A percentile compares a stretch with the other conserved stretches of the same genome.
Conservation (phyloP, 2,113 vertebrate species). For the Prochilodus magdalenae region DNA sequence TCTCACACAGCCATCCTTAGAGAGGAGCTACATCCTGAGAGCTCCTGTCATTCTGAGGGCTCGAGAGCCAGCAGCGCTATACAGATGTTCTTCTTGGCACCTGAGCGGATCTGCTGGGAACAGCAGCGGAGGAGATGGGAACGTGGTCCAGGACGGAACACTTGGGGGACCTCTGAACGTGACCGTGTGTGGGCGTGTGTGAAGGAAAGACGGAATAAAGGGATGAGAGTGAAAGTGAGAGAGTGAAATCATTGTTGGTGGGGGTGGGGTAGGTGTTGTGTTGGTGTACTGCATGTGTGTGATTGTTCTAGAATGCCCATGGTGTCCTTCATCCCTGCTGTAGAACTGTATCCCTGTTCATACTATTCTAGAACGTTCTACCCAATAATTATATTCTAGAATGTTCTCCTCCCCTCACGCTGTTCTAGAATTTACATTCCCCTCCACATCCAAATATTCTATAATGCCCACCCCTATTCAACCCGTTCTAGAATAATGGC, state of each 20-base stretch:
- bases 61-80: slow-evolving; percentile 57
- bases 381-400: too few relatives aligned
- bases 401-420: background rate
- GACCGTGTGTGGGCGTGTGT: slow-evolving; percentile 21
- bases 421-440: background rate
- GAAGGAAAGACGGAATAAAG: slow-evolving; percentile 45
- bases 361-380: too few relatives aligned
- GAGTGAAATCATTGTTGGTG: background rate
- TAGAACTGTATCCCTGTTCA: too few relatives aligned
- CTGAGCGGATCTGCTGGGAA: slow-evolving; percentile 74
- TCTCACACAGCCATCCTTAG: slow-evolving; percentile 27
- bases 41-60: slow-evolving; percentile 38
- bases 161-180: slow-evolving; percentile 47
- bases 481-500: too few relatives aligned
- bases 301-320: too few relatives aligned
- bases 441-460: too few relatives aligned
- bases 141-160: slow-evolving; percentile 71
- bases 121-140: slow-evolving; percentile 74
- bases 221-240: slow-evolving; percentile 4
- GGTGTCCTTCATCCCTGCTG: too few relatives aligned
- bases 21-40: slow-evolving; percentile 40
- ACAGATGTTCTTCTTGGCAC: slow-evolving; percentile 84
- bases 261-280: background rate
- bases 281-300: too few relatives aligned
- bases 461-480: too few relatives aligned